These are phyloP conservation scores for Drosophila merina DNA, from an alignment of 2,888 invertebrate species.

Conservation along the genomic window DNA sequence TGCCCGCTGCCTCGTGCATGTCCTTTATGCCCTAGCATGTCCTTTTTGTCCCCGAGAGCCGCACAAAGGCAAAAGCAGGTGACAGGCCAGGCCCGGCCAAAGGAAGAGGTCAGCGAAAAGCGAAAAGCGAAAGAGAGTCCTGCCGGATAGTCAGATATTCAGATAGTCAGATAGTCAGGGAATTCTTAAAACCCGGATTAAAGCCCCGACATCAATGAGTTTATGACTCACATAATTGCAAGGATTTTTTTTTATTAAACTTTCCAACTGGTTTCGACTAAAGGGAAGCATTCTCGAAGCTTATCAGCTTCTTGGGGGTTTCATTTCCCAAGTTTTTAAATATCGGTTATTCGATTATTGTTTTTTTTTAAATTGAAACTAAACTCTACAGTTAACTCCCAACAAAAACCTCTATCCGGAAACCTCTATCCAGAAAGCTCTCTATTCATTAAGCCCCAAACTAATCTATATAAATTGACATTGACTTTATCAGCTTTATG, in stretches of 20 bases:
- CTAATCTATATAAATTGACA: slow-evolving; percentile 19
- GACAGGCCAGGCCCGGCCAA: slow-evolving; percentile 38
- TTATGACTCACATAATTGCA: neutral
- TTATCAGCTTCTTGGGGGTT: no score
- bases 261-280: no score
- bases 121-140: slow-evolving; percentile 5
- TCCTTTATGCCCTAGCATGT: slow-evolving; percentile 2
- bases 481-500: slow-evolving; percentile 20
- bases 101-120: slow-evolving; percentile 35
- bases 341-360: no score
- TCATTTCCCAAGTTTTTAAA: no score
- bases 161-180: neutral
- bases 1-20: neutral
- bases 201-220: slow-evolving; percentile 12
- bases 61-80: slow-evolving; percentile 40
- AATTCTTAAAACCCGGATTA: slow-evolving; percentile 41
- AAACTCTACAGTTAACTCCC: no score
- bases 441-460: neutral
- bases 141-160: neutral
- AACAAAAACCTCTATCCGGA: no score
- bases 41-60: slow-evolving; percentile 44
- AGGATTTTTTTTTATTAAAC: neutral
- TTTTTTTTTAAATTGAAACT: no score
- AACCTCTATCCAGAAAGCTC: neutral
- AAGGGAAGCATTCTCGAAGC: no score